Percentiles rank a stretch among this genome's conserved stretches.
Conservation (phyloP, 2,113 vertebrate species). For the Paramormyrops kingsleyae region DNA sequence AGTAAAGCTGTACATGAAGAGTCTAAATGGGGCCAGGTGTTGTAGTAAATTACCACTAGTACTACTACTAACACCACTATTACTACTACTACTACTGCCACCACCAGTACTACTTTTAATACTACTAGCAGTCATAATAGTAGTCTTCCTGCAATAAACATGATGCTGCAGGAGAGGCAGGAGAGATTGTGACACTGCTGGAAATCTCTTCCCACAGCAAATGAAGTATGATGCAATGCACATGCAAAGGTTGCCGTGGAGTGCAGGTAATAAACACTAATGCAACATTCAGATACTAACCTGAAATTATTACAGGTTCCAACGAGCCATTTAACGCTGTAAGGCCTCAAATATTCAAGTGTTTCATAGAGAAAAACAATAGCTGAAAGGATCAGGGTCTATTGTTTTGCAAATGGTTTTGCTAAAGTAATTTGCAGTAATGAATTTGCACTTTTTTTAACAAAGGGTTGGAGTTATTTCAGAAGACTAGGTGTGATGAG, state of each 20-base stretch:
- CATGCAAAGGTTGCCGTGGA: conserved; percentile 11
- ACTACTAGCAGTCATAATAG: neutral
- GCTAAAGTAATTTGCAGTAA: neutral
- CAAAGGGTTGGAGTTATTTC: neutral
- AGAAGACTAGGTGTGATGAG: neutral
- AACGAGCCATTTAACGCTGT: neutral
- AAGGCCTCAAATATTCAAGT: neutral
- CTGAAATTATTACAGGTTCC: conserved; percentile 6
- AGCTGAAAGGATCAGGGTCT: neutral
- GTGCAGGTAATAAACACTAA: conserved; percentile 16
- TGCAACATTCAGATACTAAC: conserved; percentile 2
- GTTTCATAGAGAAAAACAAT: neutral
- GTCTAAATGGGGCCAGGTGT: neutral
- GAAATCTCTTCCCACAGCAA: conserved; percentile 1
- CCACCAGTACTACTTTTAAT: neutral
- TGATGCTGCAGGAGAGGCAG: neutral
- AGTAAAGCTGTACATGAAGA: neutral
- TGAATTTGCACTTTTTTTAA: neutral
- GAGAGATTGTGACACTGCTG: neutral
- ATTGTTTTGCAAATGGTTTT: neutral
- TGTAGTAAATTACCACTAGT: neutral
- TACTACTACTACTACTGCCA: neutral
- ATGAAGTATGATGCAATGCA: conserved; percentile 6
- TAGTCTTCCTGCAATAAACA: neutral
- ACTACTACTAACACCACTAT: neutral